Percentiles rank a stretch among this genome's conserved stretches.
Conservation (phyloP, 2,888 invertebrate genomes). For the Thera obeliscata region DNA sequence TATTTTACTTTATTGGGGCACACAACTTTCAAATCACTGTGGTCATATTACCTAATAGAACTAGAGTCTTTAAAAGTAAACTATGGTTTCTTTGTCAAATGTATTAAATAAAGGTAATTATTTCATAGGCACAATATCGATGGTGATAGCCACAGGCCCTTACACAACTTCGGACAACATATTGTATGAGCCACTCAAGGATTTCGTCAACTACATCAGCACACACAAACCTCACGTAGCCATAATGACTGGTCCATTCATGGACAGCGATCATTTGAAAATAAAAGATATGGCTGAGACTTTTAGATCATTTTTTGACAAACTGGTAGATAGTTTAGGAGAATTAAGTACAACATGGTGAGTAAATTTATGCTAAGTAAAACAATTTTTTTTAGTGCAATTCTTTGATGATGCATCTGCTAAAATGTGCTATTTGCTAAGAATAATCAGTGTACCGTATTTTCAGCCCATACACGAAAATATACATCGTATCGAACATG, state of each 20-base stretch:
- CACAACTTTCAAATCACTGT: no score
- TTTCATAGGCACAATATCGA: conserved; percentile 81
- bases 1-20: no score
- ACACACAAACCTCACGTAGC: conserved; percentile 90
- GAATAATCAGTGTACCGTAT: conserved; percentile 2
- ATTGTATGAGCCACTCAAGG: conserved; percentile 91
- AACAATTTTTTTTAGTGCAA: neutral
- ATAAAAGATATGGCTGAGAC: conserved; percentile 87
- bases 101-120: conserved; percentile 12
- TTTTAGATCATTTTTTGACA: conserved; percentile 90
- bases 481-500: conserved; percentile 90
- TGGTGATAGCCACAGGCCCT: conserved; percentile 93
- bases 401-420: no score
- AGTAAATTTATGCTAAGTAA: conserved; percentile 35
- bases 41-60: no score
- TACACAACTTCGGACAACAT: conserved; percentile 91
- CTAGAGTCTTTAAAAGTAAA: no score
- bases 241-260: conserved; percentile 93
- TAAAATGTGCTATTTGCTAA: no score
- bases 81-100: neutral
- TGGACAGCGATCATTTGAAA: conserved; percentile 88
- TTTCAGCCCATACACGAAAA: conserved; percentile 85
- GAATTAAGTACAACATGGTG: conserved; percentile 85
- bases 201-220: conserved; percentile 88
- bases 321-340: conserved; percentile 86